Percentiles rank a stretch among this genome's conserved stretches.
These are phyloP conservation scores for Lepidurus arcticus DNA, from an alignment of 1,140 invertebrate genomes.

Conservation along the genomic window DNA sequence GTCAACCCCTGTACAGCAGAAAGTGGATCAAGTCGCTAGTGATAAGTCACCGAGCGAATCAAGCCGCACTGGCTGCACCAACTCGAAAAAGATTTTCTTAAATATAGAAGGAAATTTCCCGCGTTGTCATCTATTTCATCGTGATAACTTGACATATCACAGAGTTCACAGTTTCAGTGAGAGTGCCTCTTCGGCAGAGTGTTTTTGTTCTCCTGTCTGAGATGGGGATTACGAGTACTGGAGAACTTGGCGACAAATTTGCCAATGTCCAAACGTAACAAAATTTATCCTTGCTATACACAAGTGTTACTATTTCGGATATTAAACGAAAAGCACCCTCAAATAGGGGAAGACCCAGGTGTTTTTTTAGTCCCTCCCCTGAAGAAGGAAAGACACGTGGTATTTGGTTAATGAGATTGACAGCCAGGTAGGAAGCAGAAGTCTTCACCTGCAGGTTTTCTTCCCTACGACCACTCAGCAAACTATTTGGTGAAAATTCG, in stretches of 20 bases:
- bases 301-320: neutral
- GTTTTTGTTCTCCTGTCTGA: too few species aligned
- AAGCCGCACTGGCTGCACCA: slow-evolving; percentile 6
- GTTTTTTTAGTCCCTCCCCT: neutral
- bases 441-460: slow-evolving; percentile 1
- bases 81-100: neutral
- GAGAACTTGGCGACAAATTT: too few species aligned
- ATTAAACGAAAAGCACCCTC: neutral
- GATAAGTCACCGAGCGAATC: slow-evolving; percentile 21
- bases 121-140: neutral
- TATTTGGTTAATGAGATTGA: slow-evolving; percentile 16
- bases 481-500: neutral
- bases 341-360: neutral
- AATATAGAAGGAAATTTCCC: neutral
- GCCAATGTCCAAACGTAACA: neutral
- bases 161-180: too few species aligned
- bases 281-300: neutral
- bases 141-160: neutral
- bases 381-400: neutral
- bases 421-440: neutral
- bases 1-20: neutral
- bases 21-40: slow-evolving; percentile 18
- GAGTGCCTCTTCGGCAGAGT: too few species aligned
- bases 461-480: neutral
- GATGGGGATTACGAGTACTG: too few species aligned